Conservation (phyloP, 2,113 vertebrate species). For the Xiphophorus hellerii region DNA sequence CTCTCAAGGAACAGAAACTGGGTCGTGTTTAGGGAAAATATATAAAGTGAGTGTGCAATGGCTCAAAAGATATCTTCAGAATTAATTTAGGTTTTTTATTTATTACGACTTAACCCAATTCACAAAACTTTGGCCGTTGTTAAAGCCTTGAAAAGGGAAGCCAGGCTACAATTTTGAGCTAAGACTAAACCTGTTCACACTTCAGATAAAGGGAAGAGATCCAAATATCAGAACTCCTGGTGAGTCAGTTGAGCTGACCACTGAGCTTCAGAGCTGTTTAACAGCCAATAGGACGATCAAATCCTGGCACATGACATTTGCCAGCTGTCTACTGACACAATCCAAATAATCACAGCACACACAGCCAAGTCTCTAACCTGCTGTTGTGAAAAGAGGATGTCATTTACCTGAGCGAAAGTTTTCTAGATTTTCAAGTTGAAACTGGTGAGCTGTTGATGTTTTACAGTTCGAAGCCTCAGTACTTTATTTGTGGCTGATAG, state of each 20-base stretch:
- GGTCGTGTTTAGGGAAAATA: not conserved
- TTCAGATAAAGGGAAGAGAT: slow-evolving; percentile 7
- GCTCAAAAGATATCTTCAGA: not conserved
- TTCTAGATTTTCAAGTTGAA: no score
- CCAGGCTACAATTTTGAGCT: not conserved
- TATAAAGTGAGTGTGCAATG: not conserved
- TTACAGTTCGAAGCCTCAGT: no score
- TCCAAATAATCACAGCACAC: slow-evolving; percentile 29
- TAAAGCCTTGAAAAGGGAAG: not conserved
- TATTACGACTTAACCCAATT: not conserved
- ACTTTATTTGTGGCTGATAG: no score
- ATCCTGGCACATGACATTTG: slow-evolving; percentile 28
- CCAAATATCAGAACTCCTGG: slow-evolving; percentile 22
- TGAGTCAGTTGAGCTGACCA: slow-evolving; percentile 14
- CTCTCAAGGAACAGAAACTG: not conserved
- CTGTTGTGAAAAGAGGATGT: slow-evolving; percentile 9
- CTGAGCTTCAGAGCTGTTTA: slow-evolving; percentile 27
- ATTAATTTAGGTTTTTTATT: not conserved
- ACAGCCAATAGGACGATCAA: slow-evolving; percentile 36
- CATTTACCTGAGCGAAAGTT: slow-evolving; percentile 26
- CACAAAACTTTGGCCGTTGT: not conserved
- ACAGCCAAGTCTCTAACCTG: slow-evolving; percentile 20
- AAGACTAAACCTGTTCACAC: not conserved
- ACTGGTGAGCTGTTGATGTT: no score
- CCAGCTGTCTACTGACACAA: slow-evolving; percentile 44